Percentiles rank a stretch among this genome's conserved stretches.
phyloP scores from a whole-genome alignment of 2,888 invertebrate species.

The Cosmia pyralina region DNA sequence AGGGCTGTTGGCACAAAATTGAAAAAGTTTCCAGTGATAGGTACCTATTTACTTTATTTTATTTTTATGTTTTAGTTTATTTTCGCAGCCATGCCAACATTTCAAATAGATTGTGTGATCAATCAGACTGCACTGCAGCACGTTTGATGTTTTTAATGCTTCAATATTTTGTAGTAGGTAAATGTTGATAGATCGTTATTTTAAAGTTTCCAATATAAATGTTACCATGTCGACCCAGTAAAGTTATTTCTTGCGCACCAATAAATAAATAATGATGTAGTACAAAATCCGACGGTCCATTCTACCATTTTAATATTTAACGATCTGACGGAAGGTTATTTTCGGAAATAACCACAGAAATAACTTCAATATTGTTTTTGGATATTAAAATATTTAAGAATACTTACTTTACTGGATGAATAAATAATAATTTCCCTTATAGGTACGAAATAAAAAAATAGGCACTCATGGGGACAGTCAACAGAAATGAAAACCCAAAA shows the following conservation, averaged over 20 bases:
- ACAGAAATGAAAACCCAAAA: too few relatives aligned
- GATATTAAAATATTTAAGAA: neutral
- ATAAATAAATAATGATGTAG: conserved; percentile 24
- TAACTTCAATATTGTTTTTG: conserved; percentile 1
- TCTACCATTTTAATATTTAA: conserved; percentile 42
- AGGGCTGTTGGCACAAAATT: conserved; percentile 37
- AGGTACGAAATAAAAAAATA: too few relatives aligned
- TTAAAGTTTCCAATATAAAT: neutral
- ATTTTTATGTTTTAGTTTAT: conserved; percentile 10
- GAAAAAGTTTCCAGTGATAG: conserved; percentile 25
- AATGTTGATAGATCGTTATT: conserved; percentile 15
- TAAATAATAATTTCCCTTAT: conserved; percentile 1
- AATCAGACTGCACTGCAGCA: conserved; percentile 8
- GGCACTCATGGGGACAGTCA: too few relatives aligned
- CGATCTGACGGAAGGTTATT: neutral
- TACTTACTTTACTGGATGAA: neutral
- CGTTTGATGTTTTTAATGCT: conserved; percentile 1
- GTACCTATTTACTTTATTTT: conserved; percentile 10
- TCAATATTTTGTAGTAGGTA: neutral
- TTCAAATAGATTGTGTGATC: conserved; percentile 35
- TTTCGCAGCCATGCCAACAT: conserved; percentile 14
- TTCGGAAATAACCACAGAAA: conserved; percentile 23
- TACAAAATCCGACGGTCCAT: conserved; percentile 7
- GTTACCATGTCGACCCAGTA: neutral
- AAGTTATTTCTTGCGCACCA: neutral